Percentiles rank a stretch among this genome's conserved stretches.
Conservation (phyloP, 2,113 vertebrate species). For the Tupaia tana region DNA sequence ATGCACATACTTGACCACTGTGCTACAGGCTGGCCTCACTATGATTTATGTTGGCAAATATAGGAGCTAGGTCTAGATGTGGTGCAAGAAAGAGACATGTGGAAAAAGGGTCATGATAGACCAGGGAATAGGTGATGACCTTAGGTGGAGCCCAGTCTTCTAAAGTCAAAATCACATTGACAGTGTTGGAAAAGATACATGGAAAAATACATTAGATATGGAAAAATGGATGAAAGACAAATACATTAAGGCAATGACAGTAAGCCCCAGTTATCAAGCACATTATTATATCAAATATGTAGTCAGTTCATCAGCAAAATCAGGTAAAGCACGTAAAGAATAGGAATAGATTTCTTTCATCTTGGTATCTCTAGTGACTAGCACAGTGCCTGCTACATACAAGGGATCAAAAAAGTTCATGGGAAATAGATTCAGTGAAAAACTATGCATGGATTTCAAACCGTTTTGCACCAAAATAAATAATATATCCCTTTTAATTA, state of each 20-base stretch:
- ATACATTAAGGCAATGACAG: neutral
- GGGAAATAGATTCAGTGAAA: too few species aligned
- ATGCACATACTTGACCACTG: too few species aligned
- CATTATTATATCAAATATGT: neutral
- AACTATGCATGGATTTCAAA: too few species aligned
- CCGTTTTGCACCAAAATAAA: too few species aligned
- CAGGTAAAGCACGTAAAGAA: neutral
- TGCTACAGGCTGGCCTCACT: neutral
- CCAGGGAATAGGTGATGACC: neutral
- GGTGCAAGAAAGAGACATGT: neutral
- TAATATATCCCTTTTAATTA: neutral
- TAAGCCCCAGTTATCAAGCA: neutral
- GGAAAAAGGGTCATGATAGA: neutral
- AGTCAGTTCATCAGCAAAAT: conserved; percentile 16
- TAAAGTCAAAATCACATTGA: neutral
- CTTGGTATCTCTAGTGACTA: conserved; percentile 37
- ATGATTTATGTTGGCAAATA: conserved; percentile 30
- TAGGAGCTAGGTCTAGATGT: neutral
- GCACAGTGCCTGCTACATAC: neutral
- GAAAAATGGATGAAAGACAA: conserved; percentile 17
- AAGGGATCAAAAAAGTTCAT: too few species aligned
- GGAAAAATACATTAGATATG: conserved; percentile 40
- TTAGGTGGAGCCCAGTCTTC: neutral
- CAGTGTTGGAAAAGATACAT: neutral
- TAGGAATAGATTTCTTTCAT: neutral